phyloP scores from a whole-genome alignment of 1,140 invertebrate genomes.

The Limonius californicus region DNA sequence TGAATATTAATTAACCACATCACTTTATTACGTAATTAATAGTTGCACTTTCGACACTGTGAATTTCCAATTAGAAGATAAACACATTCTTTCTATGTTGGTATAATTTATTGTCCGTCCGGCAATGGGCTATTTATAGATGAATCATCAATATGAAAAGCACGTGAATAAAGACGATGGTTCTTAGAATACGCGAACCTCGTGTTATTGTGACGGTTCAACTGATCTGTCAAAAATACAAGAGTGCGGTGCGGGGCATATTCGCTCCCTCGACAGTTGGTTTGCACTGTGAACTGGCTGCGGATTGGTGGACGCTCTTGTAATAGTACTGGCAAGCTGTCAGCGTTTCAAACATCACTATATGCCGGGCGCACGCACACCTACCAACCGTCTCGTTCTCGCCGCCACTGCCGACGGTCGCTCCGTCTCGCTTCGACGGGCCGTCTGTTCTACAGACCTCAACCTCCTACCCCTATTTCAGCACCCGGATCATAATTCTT shows the following conservation, averaged over 20 bases:
- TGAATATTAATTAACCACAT: constrained; percentile 31
- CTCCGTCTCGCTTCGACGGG: constrained; percentile 25
- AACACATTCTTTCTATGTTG: background rate
- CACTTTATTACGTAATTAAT: constrained; percentile 21
- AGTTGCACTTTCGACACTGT: constrained; percentile 5
- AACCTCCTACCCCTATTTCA: constrained; percentile 45
- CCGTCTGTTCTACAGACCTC: constrained; percentile 36
- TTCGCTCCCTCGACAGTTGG: constrained; percentile 35
- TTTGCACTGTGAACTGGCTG: constrained; percentile 41
- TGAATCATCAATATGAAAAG: background rate
- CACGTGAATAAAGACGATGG: background rate
- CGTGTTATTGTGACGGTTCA: constrained; percentile 25
- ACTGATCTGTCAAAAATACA: constrained; percentile 43
- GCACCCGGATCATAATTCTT: constrained; percentile 42
- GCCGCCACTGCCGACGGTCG: constrained; percentile 3
- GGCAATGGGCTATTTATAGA: background rate
- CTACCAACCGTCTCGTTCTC: constrained; percentile 26
- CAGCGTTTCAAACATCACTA: constrained; percentile 49
- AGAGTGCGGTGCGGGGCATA: constrained; percentile 30
- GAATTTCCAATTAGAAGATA: background rate
- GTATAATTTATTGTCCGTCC: background rate
- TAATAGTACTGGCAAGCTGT: constrained; percentile 48
- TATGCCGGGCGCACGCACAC: constrained; percentile 42
- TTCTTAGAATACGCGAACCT: constrained; percentile 21
- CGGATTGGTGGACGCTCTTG: constrained; percentile 44